Base-by-base conservation (phyloP, 92 coral and sea anemone species). In the Porites divaricata region DNA sequence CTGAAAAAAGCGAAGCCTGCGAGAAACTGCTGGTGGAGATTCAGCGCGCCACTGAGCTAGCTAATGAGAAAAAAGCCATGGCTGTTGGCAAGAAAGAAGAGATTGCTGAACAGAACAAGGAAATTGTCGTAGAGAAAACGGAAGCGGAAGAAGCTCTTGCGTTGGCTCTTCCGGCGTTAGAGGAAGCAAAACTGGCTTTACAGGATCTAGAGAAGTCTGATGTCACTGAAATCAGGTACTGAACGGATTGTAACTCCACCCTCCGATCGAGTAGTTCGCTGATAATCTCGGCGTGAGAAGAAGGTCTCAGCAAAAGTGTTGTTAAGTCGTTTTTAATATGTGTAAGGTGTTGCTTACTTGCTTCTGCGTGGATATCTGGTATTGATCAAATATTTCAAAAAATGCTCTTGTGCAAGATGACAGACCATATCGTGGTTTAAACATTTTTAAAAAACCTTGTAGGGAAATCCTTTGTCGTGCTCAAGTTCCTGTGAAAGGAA, bases 111-210 rank as follows among this genome's bases (percentile, higher is more conserved):
- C 99, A 97, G 77, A 97, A 97, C 71, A 95, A 95, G 83, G 88
- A 87, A 62, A 97, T 97, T 45, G 86, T 91, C 12, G 99, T 89
- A 0, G 99, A 97, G 86, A 97, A 97, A 86, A 91, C 82, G 50
- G 99, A 97, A 21, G 99, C 99, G 1, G 99, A 97, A 68, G 98
- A 97, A 22, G 97, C 99, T 0, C 80, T 97, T 14, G 99, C 99
- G 17, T 86, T 77, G 53, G 99, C 99, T 0, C 75, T 97, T 86
- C 99, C 99, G 9, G 98, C 98, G 15, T 85, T 97, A 26, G 99
- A 95, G 74, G 99, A 97, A 88, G 99, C 99, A 23, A 92, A 95
- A 73, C 76, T 97, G 76, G 99, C 99, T 53, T 90, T 97, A 26
- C 99, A 97, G 80, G 99, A 95, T 81, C 80, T 97, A 63, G 96